These are phyloP conservation scores for Apamea anceps DNA, from an alignment of 2,888 invertebrate species.

Conservation along the genomic window DNA sequence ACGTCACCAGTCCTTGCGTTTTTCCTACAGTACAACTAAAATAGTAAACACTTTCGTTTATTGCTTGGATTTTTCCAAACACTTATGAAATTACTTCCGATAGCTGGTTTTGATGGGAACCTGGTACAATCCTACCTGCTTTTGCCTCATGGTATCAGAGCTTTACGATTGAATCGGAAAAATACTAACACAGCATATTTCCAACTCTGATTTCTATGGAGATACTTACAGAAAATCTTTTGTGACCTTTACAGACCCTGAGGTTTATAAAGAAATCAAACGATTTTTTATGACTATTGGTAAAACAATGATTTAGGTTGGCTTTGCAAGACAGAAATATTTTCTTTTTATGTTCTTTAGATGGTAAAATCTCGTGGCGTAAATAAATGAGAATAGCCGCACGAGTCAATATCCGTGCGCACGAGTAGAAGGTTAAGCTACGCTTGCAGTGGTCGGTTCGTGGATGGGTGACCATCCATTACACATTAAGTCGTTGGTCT, in stretches of 20 bases:
- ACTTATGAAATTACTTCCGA: background rate
- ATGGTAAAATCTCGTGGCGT: background rate
- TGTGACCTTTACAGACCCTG: background rate
- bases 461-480: background rate
- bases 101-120: background rate
- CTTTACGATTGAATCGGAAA: background rate
- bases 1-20: background rate
- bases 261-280: slow-evolving; percentile 13
- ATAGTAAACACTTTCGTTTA: background rate
- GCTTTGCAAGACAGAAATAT: background rate
- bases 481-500: background rate
- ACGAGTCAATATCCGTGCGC: background rate
- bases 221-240: background rate
- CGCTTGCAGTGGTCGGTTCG: background rate
- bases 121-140: background rate
- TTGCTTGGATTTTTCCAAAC: background rate
- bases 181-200: background rate
- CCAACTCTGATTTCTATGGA: background rate
- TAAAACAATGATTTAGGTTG: background rate
- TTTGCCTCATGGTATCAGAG: background rate
- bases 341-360: background rate
- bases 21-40: background rate
- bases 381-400: background rate
- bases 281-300: background rate
- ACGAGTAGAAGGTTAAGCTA: no score